Base-by-base conservation (phyloP, 2,888 invertebrate genomes). In the Apocheima hispidaria region DNA sequence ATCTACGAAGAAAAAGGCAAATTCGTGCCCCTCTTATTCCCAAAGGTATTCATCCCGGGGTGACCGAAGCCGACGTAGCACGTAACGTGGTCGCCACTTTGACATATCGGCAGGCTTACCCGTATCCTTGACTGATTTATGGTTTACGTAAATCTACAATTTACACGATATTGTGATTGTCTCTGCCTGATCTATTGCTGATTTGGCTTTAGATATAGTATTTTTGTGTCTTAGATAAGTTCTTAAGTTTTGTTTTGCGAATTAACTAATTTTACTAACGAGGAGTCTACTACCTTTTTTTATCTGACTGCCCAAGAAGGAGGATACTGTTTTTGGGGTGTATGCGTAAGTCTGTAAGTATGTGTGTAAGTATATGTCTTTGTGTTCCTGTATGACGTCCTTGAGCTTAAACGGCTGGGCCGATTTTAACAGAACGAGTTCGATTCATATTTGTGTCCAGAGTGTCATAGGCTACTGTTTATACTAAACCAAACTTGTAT, bases 71-170 rank as follows among this genome's bases (percentile, higher is more conserved):
- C 52, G 51, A 57, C 51, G 43, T 50, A 20, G 38, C 55, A 56
- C 61, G 51, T 48, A 35, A 35, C 52, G 51, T 30, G 51, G 55
- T 36, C 51, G 40, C 51, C 16, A 44, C 26, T 72, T 83, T 89
- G 86, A 91, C 88, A 84, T 87, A 91, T 90, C 78, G 88, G 84
- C 75, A 74, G 84, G 90, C 87, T 91, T 89, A 88, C 84, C 81
- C 75, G 79, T 79, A 83, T 82, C 87, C 86, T 86, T 84, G 88
- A 87, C 89, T 91, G 91, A 92, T 92, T 92, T 92, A 92, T 88
- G 77, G 86, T 81, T 76, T 75, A 81, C 82, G 88, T 85, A 89
- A 89, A 92, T 90, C 90, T 89, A 86, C 89, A 87, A 90, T 90
- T 91, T 90, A 90, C 88, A 87, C 87, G 86, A 84, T 83, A 83